A percentile compares a stretch with the other conserved stretches of the same genome.
Conservation (phyloP, 1,140 invertebrate species). For the Pseudachorutes palmiensis region DNA sequence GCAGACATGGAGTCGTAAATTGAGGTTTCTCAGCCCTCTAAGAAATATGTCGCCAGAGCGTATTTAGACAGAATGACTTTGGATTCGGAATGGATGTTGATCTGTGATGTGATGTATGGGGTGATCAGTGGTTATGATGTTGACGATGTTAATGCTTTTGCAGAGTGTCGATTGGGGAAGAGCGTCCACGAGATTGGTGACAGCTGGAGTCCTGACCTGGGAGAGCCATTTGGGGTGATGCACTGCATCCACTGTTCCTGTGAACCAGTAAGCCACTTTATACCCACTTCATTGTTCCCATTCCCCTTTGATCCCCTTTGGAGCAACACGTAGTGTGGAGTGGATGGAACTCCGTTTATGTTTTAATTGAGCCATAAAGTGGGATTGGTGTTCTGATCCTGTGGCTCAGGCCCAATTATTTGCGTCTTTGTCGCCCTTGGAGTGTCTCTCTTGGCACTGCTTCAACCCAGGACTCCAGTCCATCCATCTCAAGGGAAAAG, state of each 20-base stretch:
- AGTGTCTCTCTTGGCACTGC: background rate
- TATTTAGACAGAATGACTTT: too few species aligned
- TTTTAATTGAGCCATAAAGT: background rate
- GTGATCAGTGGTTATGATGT: background rate
- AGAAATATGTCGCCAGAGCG: too few species aligned
- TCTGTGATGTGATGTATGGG: too few species aligned
- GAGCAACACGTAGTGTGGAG: background rate
- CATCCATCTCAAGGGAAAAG: background rate
- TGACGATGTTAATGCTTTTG: slow-evolving; percentile 44
- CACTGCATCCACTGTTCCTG: slow-evolving; percentile 90
- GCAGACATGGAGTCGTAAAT: too few species aligned
- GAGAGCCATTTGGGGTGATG: slow-evolving; percentile 82
- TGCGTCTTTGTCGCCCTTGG: slow-evolving; percentile 9
- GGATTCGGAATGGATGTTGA: too few species aligned
- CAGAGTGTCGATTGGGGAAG: slow-evolving; percentile 84
- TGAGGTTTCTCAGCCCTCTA: too few species aligned
- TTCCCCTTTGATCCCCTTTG: background rate
- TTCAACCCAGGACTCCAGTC: background rate
- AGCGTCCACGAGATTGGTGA: slow-evolving; percentile 73
- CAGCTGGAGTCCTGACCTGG: slow-evolving; percentile 80
- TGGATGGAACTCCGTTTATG: background rate
- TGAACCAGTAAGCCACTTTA: slow-evolving; percentile 63
- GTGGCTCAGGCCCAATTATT: background rate
- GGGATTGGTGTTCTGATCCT: background rate
- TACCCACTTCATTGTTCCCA: background rate